Base-by-base conservation (phyloP, 2,888 invertebrate species). In the Andrena hattorfiana region DNA sequence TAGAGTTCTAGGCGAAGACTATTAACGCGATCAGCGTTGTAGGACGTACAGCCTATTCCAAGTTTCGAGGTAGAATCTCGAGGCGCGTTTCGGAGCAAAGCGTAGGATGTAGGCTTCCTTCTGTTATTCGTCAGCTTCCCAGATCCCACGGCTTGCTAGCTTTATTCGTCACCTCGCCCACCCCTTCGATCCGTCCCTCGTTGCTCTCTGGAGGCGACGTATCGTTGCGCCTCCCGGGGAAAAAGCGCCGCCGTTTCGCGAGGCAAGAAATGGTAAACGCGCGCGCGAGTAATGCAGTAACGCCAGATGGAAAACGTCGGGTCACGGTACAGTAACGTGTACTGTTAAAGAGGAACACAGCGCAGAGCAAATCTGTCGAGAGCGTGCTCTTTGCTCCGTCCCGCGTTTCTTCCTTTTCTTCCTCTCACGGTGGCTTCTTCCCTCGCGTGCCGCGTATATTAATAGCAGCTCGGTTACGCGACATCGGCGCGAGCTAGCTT, bases 251-350 rank as follows among this genome's bases (percentile, higher is more conserved):
- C 73, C 68, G 83, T 70, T 63, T 59, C 64, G 48, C 8, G 56
- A 28, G 2, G 60, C 35, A 71, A 80, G 80, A 80, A 80, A 80
- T 80, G 60, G 75, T 72, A 70, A 68, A 74, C 28, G 70, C 60
- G 32, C 60, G 32, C 70, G 63, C 35, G 79, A 59, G 75, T 42
- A 68, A 62, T 7, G 51, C 67, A 23, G 71, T 68, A 67, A 82
- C 82, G 90, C 83, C 91, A 91, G 89, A 89, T 92, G 92, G 88
- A 89, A 90, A 89, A 91, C 85, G 88, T 69, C 72, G 88, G 92
- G 91, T 92, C 91, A 91, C 85, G 87, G 89, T 92, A 92, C 92
- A 91, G 92, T 92, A 92, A 92, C 81, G 85, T 91, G 90, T 92
- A 92, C 92, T 92, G 92, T 92, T 92, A 92, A 91, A 85, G 88